Base-by-base conservation (phyloP, 2,797 vertebrate genomes). In the Parauchenoglanis ngamensis region DNA sequence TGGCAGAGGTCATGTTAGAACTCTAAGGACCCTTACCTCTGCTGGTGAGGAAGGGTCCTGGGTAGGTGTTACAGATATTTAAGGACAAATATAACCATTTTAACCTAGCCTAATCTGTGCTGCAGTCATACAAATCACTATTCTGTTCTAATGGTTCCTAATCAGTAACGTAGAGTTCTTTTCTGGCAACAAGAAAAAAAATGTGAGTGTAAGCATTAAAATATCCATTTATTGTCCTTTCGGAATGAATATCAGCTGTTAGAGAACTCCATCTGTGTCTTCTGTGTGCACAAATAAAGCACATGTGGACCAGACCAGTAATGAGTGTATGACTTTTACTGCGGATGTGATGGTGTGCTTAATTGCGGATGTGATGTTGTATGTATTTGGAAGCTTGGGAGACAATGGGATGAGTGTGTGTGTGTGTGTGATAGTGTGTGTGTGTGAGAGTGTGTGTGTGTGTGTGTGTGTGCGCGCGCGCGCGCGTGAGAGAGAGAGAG, bases 261-360 rank as follows among this genome's bases (percentile, higher is more conserved):
- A 31, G n/a, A 28, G 40, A 28, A 28, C 2, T 1, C 23, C 40
- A 67, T 82, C 44, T 67, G 44, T 46, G 7, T 65, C 61, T 82
- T 44, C 61, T 65, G 44, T 67, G 46, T 83, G 61, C 46, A 21
- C 61, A 77, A 78, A 72, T 85, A 56, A 76, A 83, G 78, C 85
- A 83, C 77, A 65, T 83, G 78, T 61, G 73, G 52, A 65, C 67
- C 75, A 86, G 86, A 79, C 56, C 76, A 40, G 70, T 77, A 46
- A 80, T 77, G 52, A 70, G 63, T 17, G 31, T 65, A 72, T 83
- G 68, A 54, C 86, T 83, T 87, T 83, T 87, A 87, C 11, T 56
- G 85, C 40, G 65, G 85, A 86, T 80, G 85, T 80, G 85, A 72
- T 81, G 11, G 31, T 28, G 82, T 82, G 85, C 87, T 56, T 82